Evolutionary conservation across 2,113 vertebrate species (phyloP).

Genomic region (Tetrax tetrax): DNA sequence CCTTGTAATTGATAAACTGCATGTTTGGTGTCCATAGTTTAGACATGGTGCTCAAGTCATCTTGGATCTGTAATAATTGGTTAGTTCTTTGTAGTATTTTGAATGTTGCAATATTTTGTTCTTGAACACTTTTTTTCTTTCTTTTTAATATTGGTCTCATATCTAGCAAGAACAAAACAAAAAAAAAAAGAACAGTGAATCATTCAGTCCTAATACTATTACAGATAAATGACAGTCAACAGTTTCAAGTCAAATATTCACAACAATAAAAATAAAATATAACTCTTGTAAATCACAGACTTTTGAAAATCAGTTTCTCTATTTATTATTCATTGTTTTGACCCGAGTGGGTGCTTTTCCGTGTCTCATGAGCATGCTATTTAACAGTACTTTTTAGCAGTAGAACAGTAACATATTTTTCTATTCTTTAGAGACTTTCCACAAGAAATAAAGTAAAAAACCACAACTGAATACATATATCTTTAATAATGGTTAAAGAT

Average conservation of each 20-base stretch:
- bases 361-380: not conserved
- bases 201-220: not conserved
- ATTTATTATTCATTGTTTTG: conserved; percentile 3
- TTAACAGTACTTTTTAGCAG: not conserved
- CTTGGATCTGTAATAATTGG: not conserved
- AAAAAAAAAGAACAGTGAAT: not conserved
- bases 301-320: not conserved
- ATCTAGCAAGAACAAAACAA: not conserved
- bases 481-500: not conserved
- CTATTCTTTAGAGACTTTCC: not conserved
- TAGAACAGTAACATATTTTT: not conserved
- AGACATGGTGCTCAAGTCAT: not conserved
- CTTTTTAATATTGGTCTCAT: not conserved
- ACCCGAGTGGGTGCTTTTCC: not conserved
- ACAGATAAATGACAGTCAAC: not conserved
- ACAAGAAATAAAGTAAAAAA: not conserved
- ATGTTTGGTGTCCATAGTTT: not conserved
- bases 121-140: not conserved
- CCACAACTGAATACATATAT: not conserved
- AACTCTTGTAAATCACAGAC: not conserved
- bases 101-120: not conserved
- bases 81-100: not conserved
- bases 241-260: not conserved
- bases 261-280: not conserved
- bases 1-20: not conserved